These are phyloP conservation scores for Bambusicola thoracicus DNA, from an alignment of 2,113 vertebrate species.

Conservation along the genomic window DNA sequence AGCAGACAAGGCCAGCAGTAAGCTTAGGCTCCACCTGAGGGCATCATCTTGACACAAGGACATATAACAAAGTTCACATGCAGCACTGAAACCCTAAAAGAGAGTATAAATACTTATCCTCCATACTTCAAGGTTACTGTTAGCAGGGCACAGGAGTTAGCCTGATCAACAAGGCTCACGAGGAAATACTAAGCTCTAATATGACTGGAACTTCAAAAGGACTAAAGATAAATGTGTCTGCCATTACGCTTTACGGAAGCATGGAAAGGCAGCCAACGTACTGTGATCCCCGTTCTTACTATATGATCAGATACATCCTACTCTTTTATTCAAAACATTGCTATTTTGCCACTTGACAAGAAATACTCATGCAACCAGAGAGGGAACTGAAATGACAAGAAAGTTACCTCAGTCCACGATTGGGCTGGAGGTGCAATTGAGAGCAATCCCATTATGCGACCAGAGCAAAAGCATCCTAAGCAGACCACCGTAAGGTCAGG, in stretches of 20 bases:
- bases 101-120: neutral
- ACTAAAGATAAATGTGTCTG: neutral
- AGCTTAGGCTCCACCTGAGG: conserved; percentile 9
- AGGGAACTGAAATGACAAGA: neutral
- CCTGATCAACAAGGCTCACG: neutral
- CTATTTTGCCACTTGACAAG: neutral
- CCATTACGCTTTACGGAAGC: neutral
- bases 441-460: fast-evolving
- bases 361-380: neutral
- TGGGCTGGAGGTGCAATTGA: neutral
- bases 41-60: conserved; percentile 15
- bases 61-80: neutral
- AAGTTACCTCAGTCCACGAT: neutral
- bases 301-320: neutral
- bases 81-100: neutral
- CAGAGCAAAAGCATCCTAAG: neutral
- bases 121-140: neutral
- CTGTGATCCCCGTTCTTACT: neutral
- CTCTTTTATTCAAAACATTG: neutral
- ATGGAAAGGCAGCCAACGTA: neutral
- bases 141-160: neutral
- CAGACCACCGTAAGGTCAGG: fast-evolving
- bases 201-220: neutral
- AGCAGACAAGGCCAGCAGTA: neutral
- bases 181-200: neutral